Conservation (phyloP, 2,797 vertebrate genomes). For the Malacoraja senta region DNA sequence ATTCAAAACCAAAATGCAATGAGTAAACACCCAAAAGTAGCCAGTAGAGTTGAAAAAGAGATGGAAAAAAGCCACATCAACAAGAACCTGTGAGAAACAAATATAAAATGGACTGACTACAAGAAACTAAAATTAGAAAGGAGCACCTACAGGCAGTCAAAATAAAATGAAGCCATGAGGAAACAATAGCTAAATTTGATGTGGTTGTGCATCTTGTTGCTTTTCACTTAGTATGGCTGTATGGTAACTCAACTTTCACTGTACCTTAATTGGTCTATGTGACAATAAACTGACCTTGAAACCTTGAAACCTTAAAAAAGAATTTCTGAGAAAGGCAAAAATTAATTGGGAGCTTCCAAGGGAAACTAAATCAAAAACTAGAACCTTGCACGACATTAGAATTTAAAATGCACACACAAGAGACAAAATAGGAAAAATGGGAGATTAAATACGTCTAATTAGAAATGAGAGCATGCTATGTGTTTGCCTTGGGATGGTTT, state of each 20-base stretch:
- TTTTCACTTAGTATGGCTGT: too few relatives aligned
- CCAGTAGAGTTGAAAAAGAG: background rate
- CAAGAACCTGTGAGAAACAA: background rate
- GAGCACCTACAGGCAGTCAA: background rate
- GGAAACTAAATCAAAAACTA: background rate
- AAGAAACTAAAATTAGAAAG: background rate
- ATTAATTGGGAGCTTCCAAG: background rate
- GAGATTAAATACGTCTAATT: background rate
- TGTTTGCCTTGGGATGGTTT: background rate
- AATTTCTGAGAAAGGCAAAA: background rate
- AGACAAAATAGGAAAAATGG: constrained; percentile 6
- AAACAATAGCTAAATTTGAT: background rate
- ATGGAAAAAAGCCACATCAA: background rate
- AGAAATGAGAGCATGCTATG: background rate
- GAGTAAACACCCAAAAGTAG: background rate
- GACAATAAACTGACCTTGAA: too few relatives aligned
- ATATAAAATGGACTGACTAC: background rate
- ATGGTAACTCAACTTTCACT: too few relatives aligned
- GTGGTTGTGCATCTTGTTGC: too few relatives aligned
- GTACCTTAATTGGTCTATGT: too few relatives aligned
- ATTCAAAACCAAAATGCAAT: background rate
- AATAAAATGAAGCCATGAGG: background rate
- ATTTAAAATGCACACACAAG: background rate
- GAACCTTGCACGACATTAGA: background rate
- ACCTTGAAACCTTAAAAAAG: background rate